These are phyloP conservation scores for Phoebastria nigripes DNA, from an alignment of 2,797 vertebrate species.

Conservation along the genomic window DNA sequence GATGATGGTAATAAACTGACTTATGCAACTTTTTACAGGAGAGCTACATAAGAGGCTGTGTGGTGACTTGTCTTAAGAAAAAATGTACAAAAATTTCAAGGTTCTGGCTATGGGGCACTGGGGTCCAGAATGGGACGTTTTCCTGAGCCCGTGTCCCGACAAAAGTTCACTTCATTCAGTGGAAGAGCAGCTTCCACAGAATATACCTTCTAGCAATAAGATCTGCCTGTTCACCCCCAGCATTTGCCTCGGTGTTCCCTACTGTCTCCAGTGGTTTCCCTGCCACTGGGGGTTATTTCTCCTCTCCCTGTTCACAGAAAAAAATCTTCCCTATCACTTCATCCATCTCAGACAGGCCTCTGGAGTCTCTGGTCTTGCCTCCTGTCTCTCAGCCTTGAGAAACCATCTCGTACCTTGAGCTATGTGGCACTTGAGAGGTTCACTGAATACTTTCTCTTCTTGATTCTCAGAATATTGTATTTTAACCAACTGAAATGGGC, in stretches of 20 bases:
- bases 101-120: neutral
- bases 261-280: neutral
- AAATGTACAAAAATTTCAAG: neutral
- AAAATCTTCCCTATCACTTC: neutral
- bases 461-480: neutral
- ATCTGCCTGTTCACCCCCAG: neutral
- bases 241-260: neutral
- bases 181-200: neutral
- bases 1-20: neutral
- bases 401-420: neutral
- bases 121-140: neutral
- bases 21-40: neutral
- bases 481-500: neutral
- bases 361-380: neutral
- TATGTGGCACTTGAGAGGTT: neutral
- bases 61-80: neutral
- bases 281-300: neutral
- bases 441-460: neutral
- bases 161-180: neutral
- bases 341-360: neutral
- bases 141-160: accelerated
- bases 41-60: neutral
- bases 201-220: neutral
- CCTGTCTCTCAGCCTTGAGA: neutral
- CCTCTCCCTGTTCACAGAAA: neutral